Evolutionary conservation across 1,140 invertebrate species (phyloP).

Genomic region (Akabosia matsudoensis): DNA sequence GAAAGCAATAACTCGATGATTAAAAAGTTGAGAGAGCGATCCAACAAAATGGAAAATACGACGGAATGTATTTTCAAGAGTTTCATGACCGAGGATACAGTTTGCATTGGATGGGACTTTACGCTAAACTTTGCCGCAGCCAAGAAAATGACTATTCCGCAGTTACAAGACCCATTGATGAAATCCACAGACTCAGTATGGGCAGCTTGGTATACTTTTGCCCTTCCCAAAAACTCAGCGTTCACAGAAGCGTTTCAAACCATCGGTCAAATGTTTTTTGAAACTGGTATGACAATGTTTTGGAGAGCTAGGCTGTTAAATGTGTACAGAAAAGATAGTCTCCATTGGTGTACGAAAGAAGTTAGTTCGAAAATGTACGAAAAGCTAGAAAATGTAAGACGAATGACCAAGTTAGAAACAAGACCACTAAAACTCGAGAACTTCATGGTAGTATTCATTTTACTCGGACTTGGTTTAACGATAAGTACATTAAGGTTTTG

Average conservation of each 20-base stretch:
- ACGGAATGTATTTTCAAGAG: constrained; percentile 12
- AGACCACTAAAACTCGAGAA: neutral
- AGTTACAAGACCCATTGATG: neutral
- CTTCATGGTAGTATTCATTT: neutral
- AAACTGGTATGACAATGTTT: neutral
- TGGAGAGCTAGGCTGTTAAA: neutral
- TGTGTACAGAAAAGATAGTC: neutral
- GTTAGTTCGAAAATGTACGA: neutral
- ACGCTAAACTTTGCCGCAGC: neutral
- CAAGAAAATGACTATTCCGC: constrained; percentile 16
- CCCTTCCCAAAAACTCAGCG: neutral
- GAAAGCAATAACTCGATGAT: constrained; percentile 17
- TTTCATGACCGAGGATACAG: constrained; percentile 16
- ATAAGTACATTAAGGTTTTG: neutral
- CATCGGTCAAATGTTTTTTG: neutral
- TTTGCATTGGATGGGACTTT: constrained; percentile 33
- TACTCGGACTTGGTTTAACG: neutral
- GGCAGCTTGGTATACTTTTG: neutral
- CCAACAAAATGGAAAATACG: neutral
- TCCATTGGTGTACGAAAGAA: neutral
- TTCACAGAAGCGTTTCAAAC: neutral
- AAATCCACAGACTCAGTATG: neutral
- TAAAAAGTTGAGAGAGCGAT: constrained; percentile 21
- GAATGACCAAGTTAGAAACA: neutral
- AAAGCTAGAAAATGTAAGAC: neutral